Conservation (phyloP, 2,113 vertebrate genomes). For the Cavia porcellus region DNA sequence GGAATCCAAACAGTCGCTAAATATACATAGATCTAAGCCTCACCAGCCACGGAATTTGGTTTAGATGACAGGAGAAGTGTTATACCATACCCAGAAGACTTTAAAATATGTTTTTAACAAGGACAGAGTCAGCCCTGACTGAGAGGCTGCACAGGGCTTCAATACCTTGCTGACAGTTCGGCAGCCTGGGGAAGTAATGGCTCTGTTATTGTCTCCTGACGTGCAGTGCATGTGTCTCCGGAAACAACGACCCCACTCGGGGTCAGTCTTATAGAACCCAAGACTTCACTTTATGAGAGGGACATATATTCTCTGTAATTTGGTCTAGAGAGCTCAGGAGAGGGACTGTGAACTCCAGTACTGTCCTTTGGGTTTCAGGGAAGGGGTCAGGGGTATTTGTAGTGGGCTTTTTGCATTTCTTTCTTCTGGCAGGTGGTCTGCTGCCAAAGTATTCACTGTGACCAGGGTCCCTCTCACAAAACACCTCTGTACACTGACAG, state of each 20-base stretch:
- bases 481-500: background rate
- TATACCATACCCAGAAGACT: background rate
- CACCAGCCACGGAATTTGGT: background rate
- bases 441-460: background rate
- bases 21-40: background rate
- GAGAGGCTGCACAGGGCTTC: background rate
- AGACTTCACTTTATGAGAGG: background rate
- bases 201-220: background rate
- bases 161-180: too few relatives aligned
- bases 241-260: background rate
- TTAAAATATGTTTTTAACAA: background rate
- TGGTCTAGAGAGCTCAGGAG: background rate
- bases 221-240: background rate
- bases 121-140: background rate
- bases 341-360: background rate
- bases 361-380: background rate
- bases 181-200: background rate
- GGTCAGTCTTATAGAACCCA: background rate
- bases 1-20: background rate
- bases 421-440: background rate
- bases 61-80: background rate
- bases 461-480: background rate
- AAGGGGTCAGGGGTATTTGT: background rate
- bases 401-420: background rate
- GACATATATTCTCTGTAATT: background rate